These are phyloP conservation scores for Catostomus latipinnis DNA, from an alignment of 2,797 vertebrate species.

Conservation along the genomic window DNA sequence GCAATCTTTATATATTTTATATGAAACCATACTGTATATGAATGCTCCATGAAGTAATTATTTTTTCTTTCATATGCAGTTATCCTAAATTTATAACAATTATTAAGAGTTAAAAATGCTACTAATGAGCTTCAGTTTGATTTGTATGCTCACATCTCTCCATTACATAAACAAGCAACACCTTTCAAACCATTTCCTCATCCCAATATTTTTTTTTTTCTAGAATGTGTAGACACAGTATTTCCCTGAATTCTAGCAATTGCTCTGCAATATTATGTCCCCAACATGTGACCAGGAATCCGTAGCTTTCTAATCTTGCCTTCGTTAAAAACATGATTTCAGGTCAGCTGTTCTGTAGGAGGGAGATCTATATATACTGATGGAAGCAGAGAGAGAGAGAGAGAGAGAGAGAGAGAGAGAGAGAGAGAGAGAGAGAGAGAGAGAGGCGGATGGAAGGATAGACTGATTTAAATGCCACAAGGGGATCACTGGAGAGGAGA, in stretches of 20 bases:
- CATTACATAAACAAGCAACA: not conserved
- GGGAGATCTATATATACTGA: conserved; percentile 48
- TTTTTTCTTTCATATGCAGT: not conserved
- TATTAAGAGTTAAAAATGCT: no score
- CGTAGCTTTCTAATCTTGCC: conserved; percentile 3
- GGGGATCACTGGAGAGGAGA: not conserved
- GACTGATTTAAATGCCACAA: conserved; percentile 16
- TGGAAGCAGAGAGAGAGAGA: conserved; percentile 26
- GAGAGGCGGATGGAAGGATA: conserved; percentile 19
- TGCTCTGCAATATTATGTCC: not conserved
- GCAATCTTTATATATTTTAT: not conserved
- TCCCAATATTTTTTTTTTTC: not conserved
- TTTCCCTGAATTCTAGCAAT: not conserved
- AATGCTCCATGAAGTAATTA: no score
- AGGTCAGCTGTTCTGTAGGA: conserved; percentile 55
- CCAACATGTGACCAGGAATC: conserved; percentile 7
- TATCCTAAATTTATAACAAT: no score
- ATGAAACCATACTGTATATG: no score
- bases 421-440: conserved; percentile 19
- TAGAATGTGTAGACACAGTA: no score
- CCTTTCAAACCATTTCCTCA: not conserved
- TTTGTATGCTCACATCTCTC: not conserved
- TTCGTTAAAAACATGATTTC: conserved; percentile 44
- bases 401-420: conserved; percentile 7
- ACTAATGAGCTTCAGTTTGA: no score